Conservation (phyloP, 2,113 vertebrate genomes). For the Paramormyrops kingsleyae region DNA sequence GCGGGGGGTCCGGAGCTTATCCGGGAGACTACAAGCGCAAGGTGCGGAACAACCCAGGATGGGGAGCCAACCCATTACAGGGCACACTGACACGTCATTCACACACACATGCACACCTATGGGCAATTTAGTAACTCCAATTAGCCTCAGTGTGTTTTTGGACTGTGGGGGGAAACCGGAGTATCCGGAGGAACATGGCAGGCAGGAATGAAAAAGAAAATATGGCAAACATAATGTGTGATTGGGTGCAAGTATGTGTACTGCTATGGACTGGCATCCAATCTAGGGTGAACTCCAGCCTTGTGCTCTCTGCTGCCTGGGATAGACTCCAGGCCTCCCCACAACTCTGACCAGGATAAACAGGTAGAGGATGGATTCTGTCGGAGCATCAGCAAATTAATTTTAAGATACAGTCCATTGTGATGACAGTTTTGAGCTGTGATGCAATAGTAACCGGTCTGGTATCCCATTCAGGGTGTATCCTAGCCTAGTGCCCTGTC, state of each 20-base stretch:
- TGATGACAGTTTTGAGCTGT: background rate
- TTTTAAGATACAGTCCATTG: background rate
- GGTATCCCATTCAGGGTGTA: background rate
- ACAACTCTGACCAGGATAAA: background rate
- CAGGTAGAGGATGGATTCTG: background rate
- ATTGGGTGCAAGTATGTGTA: background rate
- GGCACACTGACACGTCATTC: too few relatives aligned
- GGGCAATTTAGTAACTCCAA: too few relatives aligned
- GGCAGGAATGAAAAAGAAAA: background rate
- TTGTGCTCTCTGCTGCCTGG: background rate
- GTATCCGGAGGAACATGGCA: too few relatives aligned
- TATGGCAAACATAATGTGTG: background rate
- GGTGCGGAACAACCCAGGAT: too few relatives aligned
- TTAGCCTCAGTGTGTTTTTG: too few relatives aligned
- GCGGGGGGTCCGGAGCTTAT: too few relatives aligned
- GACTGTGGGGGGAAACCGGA: too few relatives aligned
- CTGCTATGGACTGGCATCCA: background rate
- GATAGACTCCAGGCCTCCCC: background rate
- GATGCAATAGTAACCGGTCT: background rate
- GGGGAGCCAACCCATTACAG: too few relatives aligned
- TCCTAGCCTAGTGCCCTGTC: background rate
- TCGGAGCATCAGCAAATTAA: background rate
- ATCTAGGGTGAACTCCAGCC: background rate
- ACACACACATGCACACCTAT: too few relatives aligned
- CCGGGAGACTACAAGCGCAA: too few relatives aligned